These are phyloP conservation scores for Umimayanthus chanpuru DNA, from an alignment of 92 coral and sea anemone species.

Conservation along the genomic window DNA sequence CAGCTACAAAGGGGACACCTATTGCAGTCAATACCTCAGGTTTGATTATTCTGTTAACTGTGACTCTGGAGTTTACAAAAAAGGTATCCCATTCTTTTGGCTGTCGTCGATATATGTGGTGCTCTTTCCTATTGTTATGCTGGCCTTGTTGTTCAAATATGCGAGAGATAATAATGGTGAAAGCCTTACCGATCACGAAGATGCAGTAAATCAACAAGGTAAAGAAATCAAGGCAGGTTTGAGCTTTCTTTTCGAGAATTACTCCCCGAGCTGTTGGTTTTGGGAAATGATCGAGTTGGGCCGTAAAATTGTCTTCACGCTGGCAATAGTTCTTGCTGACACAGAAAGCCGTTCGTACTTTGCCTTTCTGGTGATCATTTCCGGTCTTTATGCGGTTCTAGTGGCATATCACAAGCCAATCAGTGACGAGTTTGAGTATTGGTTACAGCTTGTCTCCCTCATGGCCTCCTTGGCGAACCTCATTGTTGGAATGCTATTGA, in stretches of 20 bases:
- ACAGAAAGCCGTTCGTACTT: conserved; percentile 62
- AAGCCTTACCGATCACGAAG: not conserved
- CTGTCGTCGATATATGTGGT: conserved; percentile 18
- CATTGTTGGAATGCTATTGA: conserved; percentile 60
- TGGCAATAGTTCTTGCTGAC: conserved; percentile 49
- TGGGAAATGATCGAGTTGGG: conserved; percentile 62
- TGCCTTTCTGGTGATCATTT: conserved; percentile 53
- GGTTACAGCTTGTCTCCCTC: conserved; percentile 62
- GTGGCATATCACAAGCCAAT: conserved; percentile 65
- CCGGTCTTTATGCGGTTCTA: conserved; percentile 59
- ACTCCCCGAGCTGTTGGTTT: conserved; percentile 60
- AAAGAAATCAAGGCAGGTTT: conserved; percentile 49
- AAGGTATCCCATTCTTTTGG: conserved; percentile 6
- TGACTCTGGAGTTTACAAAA: conserved; percentile 52
- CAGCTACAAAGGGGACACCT: conserved; percentile 12
- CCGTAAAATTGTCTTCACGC: conserved; percentile 53
- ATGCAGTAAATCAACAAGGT: not conserved
- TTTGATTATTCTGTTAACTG: conserved; percentile 63
- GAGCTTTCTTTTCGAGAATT: conserved; percentile 68
- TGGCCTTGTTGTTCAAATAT: not conserved
- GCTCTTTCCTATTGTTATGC: conserved; percentile 31
- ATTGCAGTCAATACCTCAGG: conserved; percentile 51
- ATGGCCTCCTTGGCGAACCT: conserved; percentile 55
- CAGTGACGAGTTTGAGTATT: conserved; percentile 63
- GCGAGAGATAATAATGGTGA: not conserved